Conservation (phyloP, 2,797 vertebrate genomes). For the Lagorchestes hirsutus region DNA sequence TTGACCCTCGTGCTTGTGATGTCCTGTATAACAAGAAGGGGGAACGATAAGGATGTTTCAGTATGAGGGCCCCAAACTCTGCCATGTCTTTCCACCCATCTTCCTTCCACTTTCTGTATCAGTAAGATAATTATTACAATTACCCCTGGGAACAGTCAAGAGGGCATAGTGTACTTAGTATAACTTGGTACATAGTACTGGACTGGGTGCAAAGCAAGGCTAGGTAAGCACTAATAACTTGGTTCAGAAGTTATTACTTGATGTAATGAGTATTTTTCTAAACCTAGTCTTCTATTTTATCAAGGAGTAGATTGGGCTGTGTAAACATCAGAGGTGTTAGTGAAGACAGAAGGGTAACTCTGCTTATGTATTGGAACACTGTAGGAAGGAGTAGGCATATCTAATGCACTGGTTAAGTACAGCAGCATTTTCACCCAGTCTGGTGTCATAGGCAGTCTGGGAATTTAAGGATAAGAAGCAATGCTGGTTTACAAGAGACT, state of each 20-base stretch:
- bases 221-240: not conserved
- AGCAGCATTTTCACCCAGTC: not conserved
- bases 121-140: not conserved
- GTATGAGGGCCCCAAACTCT: too few relatives aligned
- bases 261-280: not conserved
- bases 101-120: not conserved
- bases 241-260: not conserved
- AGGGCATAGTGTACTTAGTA: not conserved
- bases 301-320: not conserved
- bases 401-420: not conserved
- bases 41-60: not conserved
- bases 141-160: not conserved
- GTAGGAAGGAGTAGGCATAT: not conserved
- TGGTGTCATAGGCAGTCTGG: not conserved
- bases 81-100: not conserved
- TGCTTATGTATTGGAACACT: not conserved
- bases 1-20: not conserved
- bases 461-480: not conserved
- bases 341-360: not conserved
- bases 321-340: not conserved
- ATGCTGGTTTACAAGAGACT: not conserved
- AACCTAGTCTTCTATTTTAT: not conserved
- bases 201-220: not conserved
- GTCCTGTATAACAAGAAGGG: not conserved
- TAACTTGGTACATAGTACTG: not conserved